Percentiles rank a stretch among this genome's conserved stretches.
These are phyloP conservation scores for Tetragonula clypearis DNA, from an alignment of 1,140 invertebrate species.

Conservation along the genomic window DNA sequence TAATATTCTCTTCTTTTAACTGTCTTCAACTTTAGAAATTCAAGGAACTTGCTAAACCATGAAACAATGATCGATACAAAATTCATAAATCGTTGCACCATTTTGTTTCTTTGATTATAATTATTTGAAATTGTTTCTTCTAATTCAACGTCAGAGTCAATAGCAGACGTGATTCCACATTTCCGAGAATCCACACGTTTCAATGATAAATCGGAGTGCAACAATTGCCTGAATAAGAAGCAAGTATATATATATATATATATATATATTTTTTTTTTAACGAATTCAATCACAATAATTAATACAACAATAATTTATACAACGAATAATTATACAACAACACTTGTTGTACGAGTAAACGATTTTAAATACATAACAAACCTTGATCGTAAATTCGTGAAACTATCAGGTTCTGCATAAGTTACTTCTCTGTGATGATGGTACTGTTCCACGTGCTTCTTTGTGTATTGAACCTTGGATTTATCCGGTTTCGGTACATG, in stretches of 20 bases:
- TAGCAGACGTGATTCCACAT: constrained; percentile 42
- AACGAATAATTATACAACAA: no score
- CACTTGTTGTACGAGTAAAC: neutral
- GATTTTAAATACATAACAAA: constrained; percentile 40
- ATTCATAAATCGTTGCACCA: constrained; percentile 58
- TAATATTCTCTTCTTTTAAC: constrained; percentile 60
- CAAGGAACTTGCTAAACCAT: constrained; percentile 59
- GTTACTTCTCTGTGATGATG: constrained; percentile 58
- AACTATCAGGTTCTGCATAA: constrained; percentile 57
- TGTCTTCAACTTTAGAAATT: constrained; percentile 67
- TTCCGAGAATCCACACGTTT: constrained; percentile 32
- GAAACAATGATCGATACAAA: constrained; percentile 49
- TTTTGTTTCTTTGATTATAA: constrained; percentile 50
- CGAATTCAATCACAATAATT: no score
- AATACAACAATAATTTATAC: no score
- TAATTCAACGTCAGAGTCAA: constrained; percentile 74
- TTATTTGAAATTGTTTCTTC: constrained; percentile 60
- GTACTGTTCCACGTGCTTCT: constrained; percentile 68
- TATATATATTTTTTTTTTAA: neutral
- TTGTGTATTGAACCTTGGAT: constrained; percentile 64
- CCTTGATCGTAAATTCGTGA: constrained; percentile 43
- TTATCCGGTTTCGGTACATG: constrained; percentile 28
- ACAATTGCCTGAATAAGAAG: constrained; percentile 54
- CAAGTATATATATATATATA: neutral
- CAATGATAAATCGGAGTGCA: constrained; percentile 37